Base-by-base conservation (phyloP, 1,140 invertebrate species). In the Lasioglossum albipes region DNA sequence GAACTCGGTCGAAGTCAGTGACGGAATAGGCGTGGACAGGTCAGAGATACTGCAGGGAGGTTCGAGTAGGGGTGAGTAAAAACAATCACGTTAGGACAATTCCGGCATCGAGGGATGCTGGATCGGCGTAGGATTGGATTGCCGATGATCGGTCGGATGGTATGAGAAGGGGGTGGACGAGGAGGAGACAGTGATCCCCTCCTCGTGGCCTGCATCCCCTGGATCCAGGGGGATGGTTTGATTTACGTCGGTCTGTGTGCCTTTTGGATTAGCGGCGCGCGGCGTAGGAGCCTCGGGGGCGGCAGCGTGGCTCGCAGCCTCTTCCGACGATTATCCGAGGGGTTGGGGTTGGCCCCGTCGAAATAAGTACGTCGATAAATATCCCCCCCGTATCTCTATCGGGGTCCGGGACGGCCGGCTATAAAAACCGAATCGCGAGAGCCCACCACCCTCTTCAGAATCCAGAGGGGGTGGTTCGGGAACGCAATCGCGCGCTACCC, bases 311-410 rank as follows among this genome's bases (percentile, higher is more conserved):
- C 65, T 49, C 67, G 57, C 27, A 70, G 57, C 66, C 84, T 86
- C 78, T 84, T 78, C 62, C 80, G 79, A 81, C 80, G 85, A 86
- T 86, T 84, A 84, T 82, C 64, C 75, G 41, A 36, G 52, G 69
- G 41, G 68, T 42, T 36, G 65, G 71, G 70, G 68, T 59, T 59
- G 18, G 76, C 41, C 49, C 61, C 57, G 75, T 77, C 75, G 66
- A 81, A 81, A 81, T 76, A 81, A 81, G 74, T 57, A 81, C 84
- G 69, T 72, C 82, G 76, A 78, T 78, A 78, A 78, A 78, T 78
- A 78, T 78, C 36, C 36, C 76, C 76, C 45, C 45, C 76, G 76
- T 78, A 65, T 78, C 76, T 78, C 59, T 64, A 62, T 64, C 49
- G 59, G 59, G 75, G 75, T 69, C 20, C 13, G 42, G 36, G 36